Evolutionary conservation across 2,888 invertebrate genomes (phyloP), one percentile per base, ranked within the genome.

Genomic region (Oeneis ivallda): DNA sequence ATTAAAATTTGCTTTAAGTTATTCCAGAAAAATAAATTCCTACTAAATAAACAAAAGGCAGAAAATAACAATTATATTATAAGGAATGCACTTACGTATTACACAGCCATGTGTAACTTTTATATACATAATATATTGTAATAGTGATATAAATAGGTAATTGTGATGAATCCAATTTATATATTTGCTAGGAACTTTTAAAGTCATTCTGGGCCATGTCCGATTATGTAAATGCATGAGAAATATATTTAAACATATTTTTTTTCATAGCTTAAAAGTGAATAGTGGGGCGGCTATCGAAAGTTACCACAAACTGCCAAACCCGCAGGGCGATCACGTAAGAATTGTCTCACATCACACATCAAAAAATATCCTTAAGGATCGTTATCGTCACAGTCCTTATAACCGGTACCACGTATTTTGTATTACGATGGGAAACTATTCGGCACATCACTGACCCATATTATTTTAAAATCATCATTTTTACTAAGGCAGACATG

Each of bases 51-150:
- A 80, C 79, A 76, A 81, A 75, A 80, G 83, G 84, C 79, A 79
- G 78, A 78, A 15, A 83, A 81, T 82, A n/a, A n/a, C 84, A 83
- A 86, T 76, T 74, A 81, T 77, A 80, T 81, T 84, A 84, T 80
- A 78, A 78, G 84, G 84, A 86, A 87, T 86, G 89, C 82, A 84
- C 89, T 91, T 87, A 87, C 84, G 75, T 85, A 88, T 85, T 76
- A 84, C 91, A 90, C 89, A 91, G 89, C 89, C 87, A 54, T n/a
- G 50, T 39, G 54, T 39, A 19, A 7, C 13, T 53, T 37, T 52
- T 4, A 41, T 17, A 41, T 57, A 66, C 41, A 63, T 59, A 61
- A 15, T 53, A 37, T 54, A 17, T 17, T 32, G 4, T 64, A 64
- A 69, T 52, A 67, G 15, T 50, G 52, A 61, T 66, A 62, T 58